Evolutionary conservation across 2,888 invertebrate genomes (phyloP).

Genomic region (Drosophila mimica): DNA sequence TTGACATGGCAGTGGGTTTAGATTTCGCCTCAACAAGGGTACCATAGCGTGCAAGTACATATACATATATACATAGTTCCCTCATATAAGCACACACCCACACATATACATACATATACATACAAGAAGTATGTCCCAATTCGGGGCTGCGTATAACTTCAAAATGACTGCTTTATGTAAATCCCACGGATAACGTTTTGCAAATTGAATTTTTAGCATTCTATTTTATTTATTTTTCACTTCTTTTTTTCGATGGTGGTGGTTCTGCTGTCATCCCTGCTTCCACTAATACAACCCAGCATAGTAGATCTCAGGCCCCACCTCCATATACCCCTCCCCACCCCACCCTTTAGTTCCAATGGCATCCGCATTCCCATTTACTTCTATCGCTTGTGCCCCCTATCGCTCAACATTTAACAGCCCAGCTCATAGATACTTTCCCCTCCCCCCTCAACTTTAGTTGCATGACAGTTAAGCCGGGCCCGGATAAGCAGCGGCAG

Average conservation of each 20-base stretch:
- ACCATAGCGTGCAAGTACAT: slow-evolving; percentile 42
- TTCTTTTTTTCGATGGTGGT: slow-evolving; percentile 44
- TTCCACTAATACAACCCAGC: slow-evolving; percentile 37
- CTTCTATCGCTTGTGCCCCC: slow-evolving; percentile 43
- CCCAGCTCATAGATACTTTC: slow-evolving; percentile 69
- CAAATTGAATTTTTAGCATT: slow-evolving; percentile 83
- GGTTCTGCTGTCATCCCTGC: slow-evolving; percentile 17
- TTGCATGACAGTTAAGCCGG: slow-evolving; percentile 79
- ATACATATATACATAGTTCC: slow-evolving; percentile 18
- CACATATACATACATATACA: slow-evolving; percentile 22
- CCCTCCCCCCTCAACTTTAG: slow-evolving; percentile 49
- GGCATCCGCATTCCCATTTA: slow-evolving; percentile 42
- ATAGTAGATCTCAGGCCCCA: slow-evolving; percentile 16
- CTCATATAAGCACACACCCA: slow-evolving; percentile 14
- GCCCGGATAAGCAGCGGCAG: slow-evolving; percentile 64
- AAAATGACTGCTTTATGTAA: slow-evolving; percentile 84
- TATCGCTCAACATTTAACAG: slow-evolving; percentile 55
- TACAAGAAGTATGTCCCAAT: slow-evolving; percentile 60
- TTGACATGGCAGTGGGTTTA: slow-evolving; percentile 76
- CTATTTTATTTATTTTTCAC: slow-evolving; percentile 81
- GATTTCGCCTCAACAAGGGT: slow-evolving; percentile 70
- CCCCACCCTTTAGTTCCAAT: neutral
- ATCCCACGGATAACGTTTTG: slow-evolving; percentile 83
- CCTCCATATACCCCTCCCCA: neutral
- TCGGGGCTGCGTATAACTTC: slow-evolving; percentile 81